These are phyloP conservation scores for Melanerpes aurifrons DNA, from an alignment of 2,113 vertebrate species.

Conservation along the genomic window DNA sequence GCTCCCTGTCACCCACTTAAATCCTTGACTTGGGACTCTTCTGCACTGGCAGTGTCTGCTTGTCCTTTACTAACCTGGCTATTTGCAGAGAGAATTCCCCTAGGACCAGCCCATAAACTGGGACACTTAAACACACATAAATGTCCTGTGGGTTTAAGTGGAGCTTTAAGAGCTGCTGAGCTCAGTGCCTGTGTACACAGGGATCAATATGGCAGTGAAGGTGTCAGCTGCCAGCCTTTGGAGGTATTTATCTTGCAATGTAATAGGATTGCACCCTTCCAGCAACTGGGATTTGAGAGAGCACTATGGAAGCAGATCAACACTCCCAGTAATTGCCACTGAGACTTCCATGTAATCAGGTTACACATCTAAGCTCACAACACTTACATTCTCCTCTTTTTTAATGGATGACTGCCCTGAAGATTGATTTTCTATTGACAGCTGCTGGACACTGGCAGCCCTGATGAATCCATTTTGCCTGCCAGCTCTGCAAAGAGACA, in stretches of 20 bases:
- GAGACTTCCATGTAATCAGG: conserved; percentile 8
- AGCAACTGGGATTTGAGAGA: conserved; percentile 28
- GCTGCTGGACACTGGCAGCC: neutral
- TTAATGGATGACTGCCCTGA: neutral
- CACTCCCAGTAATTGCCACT: conserved; percentile 1
- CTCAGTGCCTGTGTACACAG: neutral
- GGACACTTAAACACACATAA: neutral
- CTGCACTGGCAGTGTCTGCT: neutral
- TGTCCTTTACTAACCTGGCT: neutral
- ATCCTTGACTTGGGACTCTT: neutral
- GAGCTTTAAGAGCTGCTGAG: neutral
- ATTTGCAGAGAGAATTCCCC: neutral
- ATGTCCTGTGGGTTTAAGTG: neutral
- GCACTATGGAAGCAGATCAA: conserved; percentile 32
- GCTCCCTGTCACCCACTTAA: neutral
- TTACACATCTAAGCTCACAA: conserved; percentile 31
- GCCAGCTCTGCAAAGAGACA: neutral
- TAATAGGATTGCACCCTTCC: neutral
- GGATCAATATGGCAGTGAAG: neutral
- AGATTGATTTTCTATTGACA: conserved; percentile 47
- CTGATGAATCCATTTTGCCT: neutral
- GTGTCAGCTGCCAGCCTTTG: neutral
- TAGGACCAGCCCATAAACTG: neutral
- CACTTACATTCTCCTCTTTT: neutral
- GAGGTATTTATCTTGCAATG: conserved; percentile 6